Evolutionary conservation across 2,888 invertebrate genomes (phyloP).

Genomic region (Campaea margaritaria): DNA sequence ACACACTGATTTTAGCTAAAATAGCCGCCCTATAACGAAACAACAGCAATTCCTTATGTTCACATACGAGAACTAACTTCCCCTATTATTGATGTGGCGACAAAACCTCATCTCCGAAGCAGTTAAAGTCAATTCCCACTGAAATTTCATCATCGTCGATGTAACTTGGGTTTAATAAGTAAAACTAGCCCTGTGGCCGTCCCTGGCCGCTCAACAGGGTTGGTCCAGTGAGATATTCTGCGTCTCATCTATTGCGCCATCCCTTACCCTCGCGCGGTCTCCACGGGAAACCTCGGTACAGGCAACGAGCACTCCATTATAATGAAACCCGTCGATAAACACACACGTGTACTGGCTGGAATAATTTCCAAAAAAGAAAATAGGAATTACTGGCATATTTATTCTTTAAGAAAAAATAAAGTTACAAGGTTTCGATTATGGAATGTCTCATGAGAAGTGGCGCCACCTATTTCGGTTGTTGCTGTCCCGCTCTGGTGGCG

Average conservation of each 20-base stretch:
- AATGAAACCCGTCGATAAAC: conserved; percentile 55
- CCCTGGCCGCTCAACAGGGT: conserved; percentile 66
- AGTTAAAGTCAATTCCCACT: conserved; percentile 82
- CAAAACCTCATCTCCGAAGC: conserved; percentile 76
- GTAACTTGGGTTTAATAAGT: conserved; percentile 81
- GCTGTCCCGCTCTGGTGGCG: conserved; percentile 82
- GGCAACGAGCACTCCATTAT: conserved; percentile 53
- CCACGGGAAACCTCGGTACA: conserved; percentile 67
- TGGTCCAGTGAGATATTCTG: conserved; percentile 75
- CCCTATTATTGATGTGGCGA: conserved; percentile 71
- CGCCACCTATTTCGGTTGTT: conserved; percentile 72
- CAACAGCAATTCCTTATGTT: conserved; percentile 46
- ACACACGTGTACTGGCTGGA: conserved; percentile 46
- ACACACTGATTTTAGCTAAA: background rate
- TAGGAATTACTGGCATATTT: conserved; percentile 31
- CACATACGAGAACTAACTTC: conserved; percentile 48
- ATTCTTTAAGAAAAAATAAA: conserved; percentile 9
- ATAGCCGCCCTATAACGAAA: conserved; percentile 38
- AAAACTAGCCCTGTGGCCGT: conserved; percentile 75
- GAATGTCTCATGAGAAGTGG: conserved; percentile 59
- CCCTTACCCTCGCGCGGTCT: conserved; percentile 76
- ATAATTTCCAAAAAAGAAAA: conserved; percentile 39
- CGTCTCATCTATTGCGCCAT: conserved; percentile 72
- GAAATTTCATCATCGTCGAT: conserved; percentile 85
- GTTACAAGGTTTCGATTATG: conserved; percentile 38